These are phyloP conservation scores for Phataginus tricuspis DNA, from an alignment of 2,797 vertebrate genomes.

Conservation along the genomic window DNA sequence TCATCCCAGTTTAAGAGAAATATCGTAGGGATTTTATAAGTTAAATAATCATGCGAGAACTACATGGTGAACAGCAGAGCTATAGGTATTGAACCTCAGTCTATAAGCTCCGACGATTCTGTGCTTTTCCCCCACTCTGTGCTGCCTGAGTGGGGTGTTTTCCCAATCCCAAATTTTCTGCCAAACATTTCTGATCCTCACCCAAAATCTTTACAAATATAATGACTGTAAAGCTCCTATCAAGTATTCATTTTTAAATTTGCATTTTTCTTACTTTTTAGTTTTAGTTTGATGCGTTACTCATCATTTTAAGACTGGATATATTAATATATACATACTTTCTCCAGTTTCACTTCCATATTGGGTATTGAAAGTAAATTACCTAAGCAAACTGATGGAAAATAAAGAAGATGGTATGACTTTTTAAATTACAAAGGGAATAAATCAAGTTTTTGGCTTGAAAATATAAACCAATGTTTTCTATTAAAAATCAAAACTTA, in stretches of 20 bases:
- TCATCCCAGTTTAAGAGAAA: background rate
- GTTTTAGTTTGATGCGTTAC: background rate
- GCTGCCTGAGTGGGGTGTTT: background rate
- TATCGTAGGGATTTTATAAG: background rate
- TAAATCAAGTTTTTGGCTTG: background rate
- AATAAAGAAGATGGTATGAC: background rate
- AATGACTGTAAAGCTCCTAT: background rate
- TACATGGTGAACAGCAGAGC: background rate
- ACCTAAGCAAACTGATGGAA: background rate
- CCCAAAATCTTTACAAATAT: background rate
- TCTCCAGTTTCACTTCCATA: background rate
- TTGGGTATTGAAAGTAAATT: background rate
- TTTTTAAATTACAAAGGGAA: background rate
- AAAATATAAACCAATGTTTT: background rate
- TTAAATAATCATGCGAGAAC: background rate
- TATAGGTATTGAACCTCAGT: background rate
- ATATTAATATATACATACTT: background rate
- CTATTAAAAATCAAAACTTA: background rate
- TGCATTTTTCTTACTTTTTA: background rate
- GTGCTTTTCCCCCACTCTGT: background rate
- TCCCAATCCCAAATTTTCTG: background rate
- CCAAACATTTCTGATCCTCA: background rate
- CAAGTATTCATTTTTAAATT: background rate
- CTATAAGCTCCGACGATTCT: rapidly evolving
- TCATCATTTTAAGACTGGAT: background rate